Base-by-base conservation (phyloP, 2,113 vertebrate species). In the Quiscalus mexicanus region DNA sequence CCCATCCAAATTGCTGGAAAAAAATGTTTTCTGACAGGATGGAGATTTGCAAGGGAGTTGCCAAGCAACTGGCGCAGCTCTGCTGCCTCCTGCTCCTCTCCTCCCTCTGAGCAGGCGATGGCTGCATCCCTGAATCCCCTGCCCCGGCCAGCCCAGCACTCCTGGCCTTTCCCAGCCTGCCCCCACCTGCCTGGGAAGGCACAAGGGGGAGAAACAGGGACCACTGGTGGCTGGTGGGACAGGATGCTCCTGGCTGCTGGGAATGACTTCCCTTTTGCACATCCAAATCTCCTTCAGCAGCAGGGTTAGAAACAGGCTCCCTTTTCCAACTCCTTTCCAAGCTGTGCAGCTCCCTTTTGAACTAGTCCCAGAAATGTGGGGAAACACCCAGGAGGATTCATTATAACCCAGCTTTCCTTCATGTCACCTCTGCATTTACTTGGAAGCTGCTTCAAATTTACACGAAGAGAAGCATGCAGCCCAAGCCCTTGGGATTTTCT, bases 31-130 rank as follows among this genome's bases (percentile, higher is more conserved):
- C 69, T 87, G 95, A 90, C 80, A 90, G 93, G 91, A 87, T 44
- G 67, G 90, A 88, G 93, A 78, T 95, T 92, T 94, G 84, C 88
- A 91, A 78, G 71, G 83, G 86, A 84, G 96, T 97, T 97, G 96
- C 97, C 96, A 96, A 95, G 97, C 97, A 97, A 96, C 97, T 42
- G 56, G 79, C 2, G 0, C 37, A 55, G 93, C 86, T 93, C 95
- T 50, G 88, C 88, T 2, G 31, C 80, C 90, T 93, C 67, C 90
- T 70, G 84, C 55, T 95, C 87, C 79, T 94, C 84, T 96, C 86
- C 86, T 90, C 89, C 63, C 83, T 86, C 75, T 37, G 77, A 87
- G 89, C 70, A 60, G 74, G 55, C 33, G 4, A 24, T 37, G 82
- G 73, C 62, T 71, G 67, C 79, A 65, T 69, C 87, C 73, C 65